Conservation (phyloP, 2,113 vertebrate species). For the Salvelinus alpinus region DNA sequence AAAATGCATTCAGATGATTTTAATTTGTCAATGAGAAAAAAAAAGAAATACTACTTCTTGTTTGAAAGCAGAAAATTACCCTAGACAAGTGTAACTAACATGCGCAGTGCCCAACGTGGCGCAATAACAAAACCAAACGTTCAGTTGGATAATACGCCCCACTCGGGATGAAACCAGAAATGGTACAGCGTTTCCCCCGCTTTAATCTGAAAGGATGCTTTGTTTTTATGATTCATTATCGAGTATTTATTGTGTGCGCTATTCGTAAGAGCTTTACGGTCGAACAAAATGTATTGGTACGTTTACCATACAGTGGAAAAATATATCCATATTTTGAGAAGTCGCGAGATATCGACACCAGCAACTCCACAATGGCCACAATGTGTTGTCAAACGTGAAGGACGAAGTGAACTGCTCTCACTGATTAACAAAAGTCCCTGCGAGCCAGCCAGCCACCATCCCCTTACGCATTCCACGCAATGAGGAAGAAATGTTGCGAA, state of each 20-base stretch:
- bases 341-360: conserved; percentile 13
- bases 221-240: background rate
- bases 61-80: background rate
- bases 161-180: conserved; percentile 1
- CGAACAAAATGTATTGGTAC: conserved; percentile 26
- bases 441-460: conserved; percentile 35
- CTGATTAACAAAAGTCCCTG: background rate
- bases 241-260: conserved; percentile 8
- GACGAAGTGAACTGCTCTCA: conserved; percentile 14
- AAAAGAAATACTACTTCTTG: background rate
- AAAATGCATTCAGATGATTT: background rate
- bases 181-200: background rate
- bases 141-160: background rate
- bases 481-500: conserved; percentile 26
- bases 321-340: conserved; percentile 1
- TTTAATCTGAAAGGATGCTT: background rate
- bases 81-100: background rate
- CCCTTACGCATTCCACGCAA: conserved; percentile 56
- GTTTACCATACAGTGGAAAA: conserved; percentile 26
- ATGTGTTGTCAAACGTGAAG: conserved; percentile 59
- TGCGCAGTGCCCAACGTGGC: background rate
- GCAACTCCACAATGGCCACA: conserved; percentile 53
- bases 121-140: background rate
- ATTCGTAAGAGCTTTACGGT: conserved; percentile 43
- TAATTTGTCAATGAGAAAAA: background rate